Evolutionary conservation across 2,888 invertebrate species (phyloP).

Genomic region (Cosmorhoe ocellata): DNA sequence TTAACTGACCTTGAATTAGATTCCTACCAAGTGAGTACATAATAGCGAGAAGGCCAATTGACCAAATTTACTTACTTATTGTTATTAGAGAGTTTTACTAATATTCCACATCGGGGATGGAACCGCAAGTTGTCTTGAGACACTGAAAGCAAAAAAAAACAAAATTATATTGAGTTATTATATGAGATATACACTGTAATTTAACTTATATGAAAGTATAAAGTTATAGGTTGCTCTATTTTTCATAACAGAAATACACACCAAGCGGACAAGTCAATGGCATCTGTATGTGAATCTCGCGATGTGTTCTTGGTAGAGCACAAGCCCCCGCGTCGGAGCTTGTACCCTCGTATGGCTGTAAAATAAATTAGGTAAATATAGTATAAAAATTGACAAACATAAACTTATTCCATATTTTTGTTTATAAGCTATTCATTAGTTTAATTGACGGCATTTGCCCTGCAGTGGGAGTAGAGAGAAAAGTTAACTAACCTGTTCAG

Average conservation of each 20-base stretch:
- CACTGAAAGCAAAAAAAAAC: constrained; percentile 43
- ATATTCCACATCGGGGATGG: constrained; percentile 93
- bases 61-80: constrained; percentile 67
- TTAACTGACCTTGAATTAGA: too few relatives aligned
- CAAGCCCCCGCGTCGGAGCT: constrained; percentile 23
- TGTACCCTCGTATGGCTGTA: constrained; percentile 17
- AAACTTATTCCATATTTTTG: too few relatives aligned
- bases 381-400: too few relatives aligned
- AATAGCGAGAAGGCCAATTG: too few relatives aligned
- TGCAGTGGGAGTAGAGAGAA: too few relatives aligned
- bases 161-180: too few relatives aligned
- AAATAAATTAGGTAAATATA: background rate
- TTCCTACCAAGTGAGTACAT: too few relatives aligned
- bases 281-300: constrained; percentile 21
- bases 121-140: constrained; percentile 88
- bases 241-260: constrained; percentile 8
- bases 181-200: too few relatives aligned
- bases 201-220: too few relatives aligned
- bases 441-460: too few relatives aligned
- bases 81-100: constrained; percentile 92
- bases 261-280: constrained; percentile 22
- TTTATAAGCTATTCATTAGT: too few relatives aligned
- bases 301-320: constrained; percentile 3
- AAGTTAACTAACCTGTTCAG: constrained; percentile 63
- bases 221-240: background rate